These are phyloP conservation scores for Micrasema minimum DNA, from an alignment of 1,140 invertebrate species.

Conservation along the genomic window DNA sequence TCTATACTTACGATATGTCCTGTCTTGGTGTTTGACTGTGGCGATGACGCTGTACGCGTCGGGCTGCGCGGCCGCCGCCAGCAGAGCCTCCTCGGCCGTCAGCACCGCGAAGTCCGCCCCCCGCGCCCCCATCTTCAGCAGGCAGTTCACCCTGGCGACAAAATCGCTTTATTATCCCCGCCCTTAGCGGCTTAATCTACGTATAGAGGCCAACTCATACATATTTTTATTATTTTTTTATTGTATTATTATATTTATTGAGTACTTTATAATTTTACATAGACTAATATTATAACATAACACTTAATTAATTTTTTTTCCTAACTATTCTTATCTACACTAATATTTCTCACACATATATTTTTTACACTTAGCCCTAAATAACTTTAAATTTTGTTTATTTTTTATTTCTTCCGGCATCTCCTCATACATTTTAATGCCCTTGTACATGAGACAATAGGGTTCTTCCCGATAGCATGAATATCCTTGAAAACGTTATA, in stretches of 20 bases:
- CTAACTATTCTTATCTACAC: too few relatives aligned
- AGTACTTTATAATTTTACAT: too few relatives aligned
- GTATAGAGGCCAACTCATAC: background rate
- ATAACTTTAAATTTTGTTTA: too few relatives aligned
- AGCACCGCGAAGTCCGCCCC: constrained; percentile 68
- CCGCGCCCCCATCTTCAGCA: constrained; percentile 61
- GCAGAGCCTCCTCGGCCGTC: constrained; percentile 67
- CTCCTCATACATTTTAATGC: too few relatives aligned
- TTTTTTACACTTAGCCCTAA: too few relatives aligned
- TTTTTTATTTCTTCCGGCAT: too few relatives aligned
- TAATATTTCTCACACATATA: too few relatives aligned
- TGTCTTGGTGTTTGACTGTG: constrained; percentile 62
- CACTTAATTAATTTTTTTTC: too few relatives aligned
- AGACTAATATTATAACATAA: too few relatives aligned
- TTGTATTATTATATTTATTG: background rate
- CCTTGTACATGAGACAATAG: too few relatives aligned
- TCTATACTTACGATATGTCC: constrained; percentile 54
- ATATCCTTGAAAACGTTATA: too few relatives aligned
- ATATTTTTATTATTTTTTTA: background rate
- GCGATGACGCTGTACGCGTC: constrained; percentile 61
- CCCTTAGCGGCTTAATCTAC: background rate
- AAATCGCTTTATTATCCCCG: background rate
- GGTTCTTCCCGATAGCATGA: too few relatives aligned
- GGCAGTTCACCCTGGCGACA: constrained; percentile 66
- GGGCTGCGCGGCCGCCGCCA: constrained; percentile 64